Conservation (phyloP, 2,113 vertebrate species). For the Centropus unirufus region DNA sequence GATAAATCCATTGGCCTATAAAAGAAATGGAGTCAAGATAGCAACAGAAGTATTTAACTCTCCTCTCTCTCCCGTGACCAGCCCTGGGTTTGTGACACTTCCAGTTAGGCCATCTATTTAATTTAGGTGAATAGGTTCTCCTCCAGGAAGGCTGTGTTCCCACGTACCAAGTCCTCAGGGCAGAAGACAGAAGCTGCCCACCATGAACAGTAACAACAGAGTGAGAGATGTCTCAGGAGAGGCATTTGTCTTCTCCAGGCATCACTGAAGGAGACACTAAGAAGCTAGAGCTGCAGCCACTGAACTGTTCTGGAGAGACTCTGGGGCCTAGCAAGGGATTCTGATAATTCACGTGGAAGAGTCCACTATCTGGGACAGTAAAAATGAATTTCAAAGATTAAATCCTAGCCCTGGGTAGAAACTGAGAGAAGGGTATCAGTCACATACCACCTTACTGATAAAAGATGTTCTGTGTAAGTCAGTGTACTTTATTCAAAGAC, state of each 20-base stretch:
- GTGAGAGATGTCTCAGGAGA: not conserved
- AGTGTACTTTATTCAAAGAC: not conserved
- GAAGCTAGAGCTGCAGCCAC: not conserved
- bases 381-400: not conserved
- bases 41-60: not conserved
- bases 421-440: not conserved
- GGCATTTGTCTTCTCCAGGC: not conserved
- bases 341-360: not conserved
- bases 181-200: not conserved
- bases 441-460: not conserved
- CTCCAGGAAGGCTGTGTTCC: not conserved
- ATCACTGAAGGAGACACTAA: not conserved
- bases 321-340: not conserved
- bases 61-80: not conserved
- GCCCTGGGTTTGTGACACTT: not conserved
- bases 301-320: not conserved
- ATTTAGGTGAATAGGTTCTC: not conserved
- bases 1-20: conserved; percentile 97
- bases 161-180: not conserved
- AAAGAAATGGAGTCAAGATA: not conserved
- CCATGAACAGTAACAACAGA: not conserved
- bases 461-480: not conserved
- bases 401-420: not conserved
- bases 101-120: not conserved
- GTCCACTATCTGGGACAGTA: not conserved